These are phyloP conservation scores for Gila robusta DNA, from an alignment of 2,797 vertebrate genomes.

Conservation along the genomic window DNA sequence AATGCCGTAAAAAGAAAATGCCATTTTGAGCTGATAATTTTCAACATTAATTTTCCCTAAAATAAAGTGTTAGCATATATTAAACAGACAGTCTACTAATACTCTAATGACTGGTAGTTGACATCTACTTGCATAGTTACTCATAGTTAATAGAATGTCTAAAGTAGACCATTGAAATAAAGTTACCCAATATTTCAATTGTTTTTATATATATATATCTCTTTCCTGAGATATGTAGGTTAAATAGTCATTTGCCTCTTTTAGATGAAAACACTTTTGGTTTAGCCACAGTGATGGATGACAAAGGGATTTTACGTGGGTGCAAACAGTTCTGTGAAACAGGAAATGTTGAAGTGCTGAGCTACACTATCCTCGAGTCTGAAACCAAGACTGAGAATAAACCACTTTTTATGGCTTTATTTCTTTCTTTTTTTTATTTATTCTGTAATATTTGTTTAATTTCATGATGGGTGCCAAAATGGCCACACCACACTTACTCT, in stretches of 20 bases:
- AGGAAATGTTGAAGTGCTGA: conserved; percentile 30
- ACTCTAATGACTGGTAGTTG: too few relatives aligned
- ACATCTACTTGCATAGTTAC: too few relatives aligned
- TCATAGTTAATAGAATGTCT: too few relatives aligned
- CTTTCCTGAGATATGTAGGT: neutral
- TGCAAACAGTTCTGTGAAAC: conserved; percentile 28
- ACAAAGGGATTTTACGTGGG: conserved; percentile 28
- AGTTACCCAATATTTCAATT: neutral
- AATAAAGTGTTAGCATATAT: too few relatives aligned
- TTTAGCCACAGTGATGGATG: neutral
- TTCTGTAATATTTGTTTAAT: neutral
- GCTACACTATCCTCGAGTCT: conserved; percentile 2
- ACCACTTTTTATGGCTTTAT: neutral
- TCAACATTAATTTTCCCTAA: too few relatives aligned
- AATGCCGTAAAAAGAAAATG: too few relatives aligned
- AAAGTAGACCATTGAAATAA: too few relatives aligned
- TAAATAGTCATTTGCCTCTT: neutral
- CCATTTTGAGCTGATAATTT: too few relatives aligned
- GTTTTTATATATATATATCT: too few relatives aligned
- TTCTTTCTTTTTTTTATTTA: neutral
- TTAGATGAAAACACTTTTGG: neutral
- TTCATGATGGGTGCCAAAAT: neutral
- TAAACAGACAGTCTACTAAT: too few relatives aligned
- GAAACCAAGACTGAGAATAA: neutral
- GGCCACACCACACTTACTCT: neutral